Evolutionary conservation across 30 jellyfish, hydroid and myxozoan species (phyloP), one percentile per base, ranked within the genome.

Genomic region (Chrysaora quinquecirrha): DNA sequence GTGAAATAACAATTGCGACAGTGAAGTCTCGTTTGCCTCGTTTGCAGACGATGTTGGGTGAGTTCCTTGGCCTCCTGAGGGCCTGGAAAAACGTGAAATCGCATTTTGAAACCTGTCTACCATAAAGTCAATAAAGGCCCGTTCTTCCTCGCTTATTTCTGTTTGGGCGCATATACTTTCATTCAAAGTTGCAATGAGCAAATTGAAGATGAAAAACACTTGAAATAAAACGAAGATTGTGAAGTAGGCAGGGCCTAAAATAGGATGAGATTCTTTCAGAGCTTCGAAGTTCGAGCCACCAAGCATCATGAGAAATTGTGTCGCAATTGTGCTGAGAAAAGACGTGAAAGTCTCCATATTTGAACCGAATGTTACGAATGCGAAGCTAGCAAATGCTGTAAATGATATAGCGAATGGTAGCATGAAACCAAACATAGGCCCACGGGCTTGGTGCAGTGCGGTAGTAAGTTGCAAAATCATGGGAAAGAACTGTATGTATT

Each of bases 221-320:
- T 80, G 88, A 33, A 71, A 76, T 19, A 83, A 61, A 24, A 80
- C 82, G 31, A 80, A 90, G 35, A 79, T 31, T 27, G 75, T 34
- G 64, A 69, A 90, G 32, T 64, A 90, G 58, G 74, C 25, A 3
- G 93, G 89, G 29, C 93, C 95, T 29, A 90, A 52, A 18, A 71
- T 29, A 9, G 83, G 58, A 60, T 80, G 75, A 11, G 85, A 76
- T n/a, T 66, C 35, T 49, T 60, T 30, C 2, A 78, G 77, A 16
- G 66, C 27, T 0, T 81, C 63, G 46, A 52, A 90, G 16, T 58
- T 84, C 7, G 89, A 67, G 49, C 89, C 86, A 22, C 97, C 97
- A 32, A 90, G 47, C 23, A 71, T 38, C 88, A 71, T 80, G 33
- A 83, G 49, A 34, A 82, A 35, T 62, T 78, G 95, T 2, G 89